phyloP scores from a whole-genome alignment of 2,113 vertebrate species.

The Nesoenas mayeri region DNA sequence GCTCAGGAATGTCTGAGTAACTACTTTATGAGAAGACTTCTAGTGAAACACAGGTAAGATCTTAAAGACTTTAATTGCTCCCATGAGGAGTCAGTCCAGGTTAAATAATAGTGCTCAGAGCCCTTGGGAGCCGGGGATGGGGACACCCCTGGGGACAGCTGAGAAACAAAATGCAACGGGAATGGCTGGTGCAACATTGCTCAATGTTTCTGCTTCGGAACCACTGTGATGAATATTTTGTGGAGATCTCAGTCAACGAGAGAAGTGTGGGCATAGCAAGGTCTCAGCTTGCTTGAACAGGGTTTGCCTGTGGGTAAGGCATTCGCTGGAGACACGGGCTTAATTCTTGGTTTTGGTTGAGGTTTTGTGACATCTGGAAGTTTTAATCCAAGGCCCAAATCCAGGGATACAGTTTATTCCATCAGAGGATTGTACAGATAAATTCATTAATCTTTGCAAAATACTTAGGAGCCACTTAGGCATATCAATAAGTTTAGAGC shows the following conservation, averaged over 20 bases:
- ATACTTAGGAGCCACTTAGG: not conserved
- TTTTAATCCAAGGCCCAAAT: not conserved
- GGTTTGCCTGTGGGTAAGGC: not conserved
- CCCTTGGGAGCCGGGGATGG: not conserved
- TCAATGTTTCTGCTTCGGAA: not conserved
- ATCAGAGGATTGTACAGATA: not conserved
- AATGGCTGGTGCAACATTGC: not conserved
- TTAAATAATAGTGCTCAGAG: slow-evolving; percentile 35
- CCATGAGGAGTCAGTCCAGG: slow-evolving; percentile 58
- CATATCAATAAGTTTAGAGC: not conserved
- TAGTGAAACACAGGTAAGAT: slow-evolving; percentile 52
- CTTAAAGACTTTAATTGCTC: slow-evolving; percentile 65
- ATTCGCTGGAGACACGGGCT: not conserved
- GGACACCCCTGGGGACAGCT: not conserved
- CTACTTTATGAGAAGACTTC: slow-evolving; percentile 61
- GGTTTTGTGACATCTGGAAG: not conserved
- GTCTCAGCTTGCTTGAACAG: not conserved
- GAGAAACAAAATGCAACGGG: not conserved
- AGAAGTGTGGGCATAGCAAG: not conserved
- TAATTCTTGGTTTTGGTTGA: not conserved
- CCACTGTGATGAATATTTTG: not conserved
- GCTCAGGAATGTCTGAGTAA: slow-evolving; percentile 59
- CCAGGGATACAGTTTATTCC: not conserved
- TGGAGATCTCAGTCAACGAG: not conserved
- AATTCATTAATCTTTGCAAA: not conserved